Percentiles rank a stretch among this genome's conserved stretches.
Conservation (phyloP, 1,140 invertebrate species). For the Drosophila parvula region DNA sequence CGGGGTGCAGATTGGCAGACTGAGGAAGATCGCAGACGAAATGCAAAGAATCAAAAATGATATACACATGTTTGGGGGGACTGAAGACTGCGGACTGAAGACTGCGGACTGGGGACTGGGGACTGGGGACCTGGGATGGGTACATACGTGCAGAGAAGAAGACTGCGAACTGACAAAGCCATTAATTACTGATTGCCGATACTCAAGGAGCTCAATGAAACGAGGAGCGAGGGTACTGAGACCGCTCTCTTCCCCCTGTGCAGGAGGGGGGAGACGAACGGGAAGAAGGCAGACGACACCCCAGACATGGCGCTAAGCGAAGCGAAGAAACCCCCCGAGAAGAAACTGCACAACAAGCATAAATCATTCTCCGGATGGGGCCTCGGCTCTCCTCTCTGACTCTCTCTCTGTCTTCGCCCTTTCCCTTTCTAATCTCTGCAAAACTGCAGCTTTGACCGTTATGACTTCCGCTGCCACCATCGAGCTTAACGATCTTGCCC, state of each 20-base stretch:
- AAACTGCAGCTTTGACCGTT: slow-evolving; percentile 64
- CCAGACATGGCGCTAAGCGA: slow-evolving; percentile 74
- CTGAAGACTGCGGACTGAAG: slow-evolving; percentile 16
- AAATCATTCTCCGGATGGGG: slow-evolving; percentile 60
- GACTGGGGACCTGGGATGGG: background rate
- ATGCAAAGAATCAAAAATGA: slow-evolving; percentile 76
- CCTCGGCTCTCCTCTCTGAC: slow-evolving; percentile 5
- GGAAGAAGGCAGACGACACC: slow-evolving; percentile 35
- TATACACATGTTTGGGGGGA: slow-evolving; percentile 52
- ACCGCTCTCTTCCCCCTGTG: slow-evolving; percentile 8
- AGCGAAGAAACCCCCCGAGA: slow-evolving; percentile 46
- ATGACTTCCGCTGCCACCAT: slow-evolving; percentile 66
- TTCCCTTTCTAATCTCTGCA: slow-evolving; percentile 41
- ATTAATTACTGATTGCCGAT: slow-evolving; percentile 81
- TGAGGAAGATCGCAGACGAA: slow-evolving; percentile 74
- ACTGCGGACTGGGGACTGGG: background rate
- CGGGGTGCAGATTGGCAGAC: slow-evolving; percentile 11
- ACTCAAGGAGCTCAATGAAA: slow-evolving; percentile 67
- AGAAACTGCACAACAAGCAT: slow-evolving; percentile 45
- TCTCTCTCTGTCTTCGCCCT: background rate
- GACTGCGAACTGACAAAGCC: slow-evolving; percentile 64
- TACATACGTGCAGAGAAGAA: slow-evolving; percentile 8
- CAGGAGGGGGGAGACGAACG: slow-evolving; percentile 7
- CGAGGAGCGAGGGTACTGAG: slow-evolving; percentile 19
- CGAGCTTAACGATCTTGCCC: slow-evolving; percentile 34